Conservation (phyloP, 2,797 vertebrate species). For the Gallirallus australis region DNA sequence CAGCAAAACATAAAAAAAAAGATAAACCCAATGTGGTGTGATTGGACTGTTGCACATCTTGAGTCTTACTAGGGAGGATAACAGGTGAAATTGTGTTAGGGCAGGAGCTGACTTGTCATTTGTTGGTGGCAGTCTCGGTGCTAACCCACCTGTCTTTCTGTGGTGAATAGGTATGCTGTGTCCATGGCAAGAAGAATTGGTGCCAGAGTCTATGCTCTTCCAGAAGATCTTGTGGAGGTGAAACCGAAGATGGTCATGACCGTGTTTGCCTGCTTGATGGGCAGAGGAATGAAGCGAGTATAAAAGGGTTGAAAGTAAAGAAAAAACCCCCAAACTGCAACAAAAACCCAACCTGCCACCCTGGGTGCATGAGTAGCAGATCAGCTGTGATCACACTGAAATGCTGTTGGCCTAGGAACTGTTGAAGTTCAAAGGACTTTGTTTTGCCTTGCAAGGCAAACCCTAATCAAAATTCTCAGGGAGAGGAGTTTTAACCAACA, state of each 20-base stretch:
- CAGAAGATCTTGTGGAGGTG: constrained; percentile 94
- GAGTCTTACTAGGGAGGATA: neutral
- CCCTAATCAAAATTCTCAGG: constrained; percentile 61
- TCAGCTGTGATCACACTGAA: constrained; percentile 78
- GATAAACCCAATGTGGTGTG: neutral
- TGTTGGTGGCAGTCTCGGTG: neutral
- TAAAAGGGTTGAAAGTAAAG: constrained; percentile 72
- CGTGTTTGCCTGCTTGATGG: constrained; percentile 97
- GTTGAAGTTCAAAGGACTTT: constrained; percentile 77
- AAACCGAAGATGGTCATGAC: constrained; percentile 99
- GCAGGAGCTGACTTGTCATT: neutral
- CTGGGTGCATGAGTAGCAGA: constrained; percentile 72
- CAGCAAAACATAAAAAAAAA: neutral
- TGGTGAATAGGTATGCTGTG: constrained; percentile 86
- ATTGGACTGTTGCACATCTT: neutral
- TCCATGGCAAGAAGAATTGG: constrained; percentile 98
- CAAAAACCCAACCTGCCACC: constrained; percentile 53
- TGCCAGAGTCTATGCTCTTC: constrained; percentile 93
- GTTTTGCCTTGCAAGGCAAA: constrained; percentile 81
- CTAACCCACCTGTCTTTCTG: neutral
- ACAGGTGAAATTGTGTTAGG: neutral
- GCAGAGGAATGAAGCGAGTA: constrained; percentile 91
- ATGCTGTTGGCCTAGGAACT: constrained; percentile 81
- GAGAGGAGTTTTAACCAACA: constrained; percentile 72
- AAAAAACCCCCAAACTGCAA: neutral